phyloP scores from a whole-genome alignment of 2,888 invertebrate genomes.

The Stenodera caucasica region DNA sequence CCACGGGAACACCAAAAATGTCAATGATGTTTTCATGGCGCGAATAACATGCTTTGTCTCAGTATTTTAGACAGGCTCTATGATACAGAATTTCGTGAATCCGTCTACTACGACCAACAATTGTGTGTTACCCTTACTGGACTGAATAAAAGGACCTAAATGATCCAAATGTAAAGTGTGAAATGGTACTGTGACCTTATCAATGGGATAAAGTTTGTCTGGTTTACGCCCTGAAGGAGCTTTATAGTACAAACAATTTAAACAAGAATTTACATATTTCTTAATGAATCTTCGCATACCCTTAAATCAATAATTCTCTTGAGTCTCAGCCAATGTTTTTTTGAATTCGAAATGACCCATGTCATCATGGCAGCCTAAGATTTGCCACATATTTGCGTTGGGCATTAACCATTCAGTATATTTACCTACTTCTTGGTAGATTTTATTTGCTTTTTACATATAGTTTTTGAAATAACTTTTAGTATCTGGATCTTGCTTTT shows the following conservation, averaged over 20 bases:
- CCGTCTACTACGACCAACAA: constrained; percentile 36
- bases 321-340: background rate
- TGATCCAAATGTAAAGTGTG: constrained; percentile 41
- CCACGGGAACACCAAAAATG: too few species aligned
- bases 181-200: constrained; percentile 36
- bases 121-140: constrained; percentile 28
- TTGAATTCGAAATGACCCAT: background rate
- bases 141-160: constrained; percentile 38
- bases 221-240: constrained; percentile 24
- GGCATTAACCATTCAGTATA: background rate
- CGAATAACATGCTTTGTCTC: too few species aligned
- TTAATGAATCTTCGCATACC: constrained; percentile 18
- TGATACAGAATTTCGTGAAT: constrained; percentile 40
- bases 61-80: too few species aligned
- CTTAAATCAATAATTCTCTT: constrained; percentile 17
- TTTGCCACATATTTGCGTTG: background rate
- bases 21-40: too few species aligned
- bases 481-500: too few species aligned
- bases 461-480: background rate
- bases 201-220: constrained; percentile 23
- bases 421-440: too few species aligned
- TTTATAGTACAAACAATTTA: constrained; percentile 37
- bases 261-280: constrained; percentile 24
- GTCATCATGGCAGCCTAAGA: background rate
- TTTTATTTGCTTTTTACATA: background rate